Base-by-base conservation (phyloP, 2,113 vertebrate species). In the Chamaetylas fuelleborni region DNA sequence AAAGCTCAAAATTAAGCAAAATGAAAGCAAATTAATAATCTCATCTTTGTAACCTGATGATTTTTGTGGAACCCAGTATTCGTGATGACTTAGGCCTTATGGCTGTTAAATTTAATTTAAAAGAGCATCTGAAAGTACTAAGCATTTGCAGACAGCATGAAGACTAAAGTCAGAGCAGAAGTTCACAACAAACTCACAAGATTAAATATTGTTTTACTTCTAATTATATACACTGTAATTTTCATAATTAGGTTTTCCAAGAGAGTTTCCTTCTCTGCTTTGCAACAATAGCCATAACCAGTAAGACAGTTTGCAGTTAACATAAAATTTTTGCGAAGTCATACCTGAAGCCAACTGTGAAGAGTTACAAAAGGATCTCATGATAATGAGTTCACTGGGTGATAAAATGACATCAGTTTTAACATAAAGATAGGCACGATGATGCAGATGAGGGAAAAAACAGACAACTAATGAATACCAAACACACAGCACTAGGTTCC, bases 41-140 rank as follows among this genome's bases (percentile, higher is more conserved):
- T 82, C 71, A 61, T 23, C 33, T 58, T 54, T 43, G 38, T 50
- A 86, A 81, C 6, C 15, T 80, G 42, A 53, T 34, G 19, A 66
- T 83, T 94, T 92, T 66, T 93, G 42, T 48, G 34, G 24, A 51
- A 77, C 16, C 19, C 51, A 34, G 25, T 25, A 76, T 60, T 38
- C 0, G 0, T 11, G 36, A 48, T 16, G 33, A 69, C 43, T 36
- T 22, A 11, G 70, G n/a, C 64, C 47, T 83, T 56, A 70, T 0
- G 3, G 20, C 61, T 31, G 14, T 42, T 79, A n/a, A 69, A 79
- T 48, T 31, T 40, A 48, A 86, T 66, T 72, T 23, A 43, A 90
- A 88, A 45, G 8, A 24, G 14, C 18, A 89, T 61, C 48, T 81
- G 17, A 22, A 90, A 93, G n/a, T 4, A 45, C 12, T 53, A 88